Base-by-base conservation (phyloP, 2,113 vertebrate species). In the Sceloporus tristichus region DNA sequence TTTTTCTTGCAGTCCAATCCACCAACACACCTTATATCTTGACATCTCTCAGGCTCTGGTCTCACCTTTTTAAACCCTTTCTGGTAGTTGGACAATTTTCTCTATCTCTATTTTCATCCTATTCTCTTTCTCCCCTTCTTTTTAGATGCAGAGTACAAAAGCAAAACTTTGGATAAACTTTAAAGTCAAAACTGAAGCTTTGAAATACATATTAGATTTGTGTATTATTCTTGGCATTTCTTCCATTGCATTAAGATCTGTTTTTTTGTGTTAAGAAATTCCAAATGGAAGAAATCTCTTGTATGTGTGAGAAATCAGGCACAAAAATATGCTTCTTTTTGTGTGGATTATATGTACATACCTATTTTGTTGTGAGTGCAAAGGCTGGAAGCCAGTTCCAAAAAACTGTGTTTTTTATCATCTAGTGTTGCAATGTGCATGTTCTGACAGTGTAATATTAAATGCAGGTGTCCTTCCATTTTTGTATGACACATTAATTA, bases 371-470 rank as follows among this genome's bases (percentile, higher is more conserved):
- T 27, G 8, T 65, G 73, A 76, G 59, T 85, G 53, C 8, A 74
- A 74, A 59, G 56, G 71, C 23, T 76, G 53, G 56, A 87, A 81
- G 21, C 16, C 79, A 48, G 19, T 70, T 83, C 27, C 23, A 48
- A 88, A 84, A 59, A 78, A 40, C 4, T 5, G 23, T 77, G 62
- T 78, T 23, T 1, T 27, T 42, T 95, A 92, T 90, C 40, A 71
- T 82, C 82, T 85, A 94, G 80, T 78, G 86, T 89, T 78, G n/a
- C 56, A 81, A 85, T 5, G 79, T 75, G 34, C 53, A 0, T 82
- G 68, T 94, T 93, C 92, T 88, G 85, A 89, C 48, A 85, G 18
- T 0, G 8, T 84, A 92, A 66, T 92, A 89, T 86, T 90, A 92
- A 93, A 82, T 78, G 10, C 65, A 75, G 18, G 18, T 86, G 94